phyloP scores from a whole-genome alignment of 2,888 invertebrate species.

The Noctua janthe region DNA sequence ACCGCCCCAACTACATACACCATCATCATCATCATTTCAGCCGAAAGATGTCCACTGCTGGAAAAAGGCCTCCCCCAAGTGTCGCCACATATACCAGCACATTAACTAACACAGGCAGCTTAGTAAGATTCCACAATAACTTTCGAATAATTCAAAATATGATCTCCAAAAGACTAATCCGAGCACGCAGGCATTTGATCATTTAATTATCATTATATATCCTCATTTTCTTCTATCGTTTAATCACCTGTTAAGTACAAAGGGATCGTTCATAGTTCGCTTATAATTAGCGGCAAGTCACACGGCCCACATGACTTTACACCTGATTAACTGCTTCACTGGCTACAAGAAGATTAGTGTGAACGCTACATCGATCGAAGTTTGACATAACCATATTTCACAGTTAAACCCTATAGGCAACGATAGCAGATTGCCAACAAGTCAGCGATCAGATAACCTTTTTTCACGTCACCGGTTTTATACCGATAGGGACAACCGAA shows the following conservation, averaged over 20 bases:
- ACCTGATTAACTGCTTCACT: conserved; percentile 23
- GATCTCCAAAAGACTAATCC: neutral
- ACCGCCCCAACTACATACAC: neutral
- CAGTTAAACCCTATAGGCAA: neutral
- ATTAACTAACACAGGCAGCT: too few species aligned
- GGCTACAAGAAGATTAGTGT: neutral
- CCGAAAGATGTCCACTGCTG: too few species aligned
- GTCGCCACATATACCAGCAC: too few species aligned
- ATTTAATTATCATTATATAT: neutral
- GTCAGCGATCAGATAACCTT: conserved; percentile 22
- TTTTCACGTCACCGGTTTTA: conserved; percentile 13
- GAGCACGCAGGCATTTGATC: neutral
- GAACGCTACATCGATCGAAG: conserved; percentile 12
- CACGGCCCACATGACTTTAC: conserved; percentile 19
- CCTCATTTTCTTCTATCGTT: too few species aligned
- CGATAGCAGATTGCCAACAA: conserved; percentile 18
- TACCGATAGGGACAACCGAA: conserved; percentile 23
- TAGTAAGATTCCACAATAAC: too few species aligned
- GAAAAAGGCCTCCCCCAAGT: too few species aligned
- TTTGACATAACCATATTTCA: conserved; percentile 11
- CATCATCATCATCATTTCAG: too few species aligned
- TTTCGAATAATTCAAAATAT: neutral
- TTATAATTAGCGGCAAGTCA: conserved; percentile 9
- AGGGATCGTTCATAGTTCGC: neutral
- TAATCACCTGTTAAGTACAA: neutral